phyloP scores from a whole-genome alignment of 2,113 vertebrate genomes.

The Etheostoma spectabile region DNA sequence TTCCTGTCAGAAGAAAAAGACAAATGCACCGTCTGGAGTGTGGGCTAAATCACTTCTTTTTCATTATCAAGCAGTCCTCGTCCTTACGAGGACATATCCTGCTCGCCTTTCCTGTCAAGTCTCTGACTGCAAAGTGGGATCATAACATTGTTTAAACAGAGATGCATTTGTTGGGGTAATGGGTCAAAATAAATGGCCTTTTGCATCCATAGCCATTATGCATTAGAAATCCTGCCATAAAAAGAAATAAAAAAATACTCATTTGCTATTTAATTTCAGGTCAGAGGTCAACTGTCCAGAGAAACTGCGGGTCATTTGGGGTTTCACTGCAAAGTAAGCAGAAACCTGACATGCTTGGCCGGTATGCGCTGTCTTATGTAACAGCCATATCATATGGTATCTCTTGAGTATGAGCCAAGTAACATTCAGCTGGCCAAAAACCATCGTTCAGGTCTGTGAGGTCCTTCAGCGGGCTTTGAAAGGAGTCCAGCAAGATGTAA shows the following conservation, averaged over 20 bases:
- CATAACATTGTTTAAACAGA: conserved; percentile 36
- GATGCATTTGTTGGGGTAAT: conserved; percentile 16
- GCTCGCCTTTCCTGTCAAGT: conserved; percentile 33
- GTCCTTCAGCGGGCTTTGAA: not conserved
- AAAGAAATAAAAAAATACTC: not conserved
- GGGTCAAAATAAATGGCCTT: conserved; percentile 17
- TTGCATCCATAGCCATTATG: not conserved
- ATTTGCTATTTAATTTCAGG: conserved; percentile 11
- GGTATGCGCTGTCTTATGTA: conserved; percentile 32
- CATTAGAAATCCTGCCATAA: not conserved
- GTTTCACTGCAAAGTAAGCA: conserved; percentile 31
- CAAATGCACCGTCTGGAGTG: conserved; percentile 35
- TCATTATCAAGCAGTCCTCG: conserved; percentile 28
- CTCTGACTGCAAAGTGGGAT: conserved; percentile 30
- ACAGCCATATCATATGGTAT: conserved; percentile 20
- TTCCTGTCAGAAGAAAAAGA: conserved; percentile 51
- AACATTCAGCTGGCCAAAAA: not conserved
- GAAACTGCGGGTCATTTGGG: conserved; percentile 24
- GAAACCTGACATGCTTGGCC: conserved; percentile 16
- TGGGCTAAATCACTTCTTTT: conserved; percentile 10
- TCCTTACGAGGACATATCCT: conserved; percentile 36
- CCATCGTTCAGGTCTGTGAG: not conserved
- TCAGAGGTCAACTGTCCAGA: conserved; percentile 26
- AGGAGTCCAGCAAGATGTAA: not conserved
- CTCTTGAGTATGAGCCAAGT: conserved; percentile 6